A percentile compares a stretch with the other conserved stretches of the same genome.
phyloP scores from a whole-genome alignment of 2,113 vertebrate genomes.

The Psilopogon haemacephalus region DNA sequence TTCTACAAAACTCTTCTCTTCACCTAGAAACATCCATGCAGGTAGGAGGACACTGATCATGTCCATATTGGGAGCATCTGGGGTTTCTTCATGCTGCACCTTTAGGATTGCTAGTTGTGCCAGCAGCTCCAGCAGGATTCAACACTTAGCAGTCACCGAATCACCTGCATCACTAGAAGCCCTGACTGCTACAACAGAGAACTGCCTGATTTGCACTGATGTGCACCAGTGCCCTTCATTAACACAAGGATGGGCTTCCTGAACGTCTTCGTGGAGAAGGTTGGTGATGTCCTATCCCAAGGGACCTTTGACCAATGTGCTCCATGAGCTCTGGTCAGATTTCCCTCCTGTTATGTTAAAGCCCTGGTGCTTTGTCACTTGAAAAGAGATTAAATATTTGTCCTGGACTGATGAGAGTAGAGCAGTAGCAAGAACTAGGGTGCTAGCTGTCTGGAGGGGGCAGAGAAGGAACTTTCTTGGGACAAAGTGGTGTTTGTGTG shows the following conservation, averaged over 20 bases:
- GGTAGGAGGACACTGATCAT: not conserved
- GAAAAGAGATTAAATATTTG: not conserved
- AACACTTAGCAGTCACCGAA: not conserved
- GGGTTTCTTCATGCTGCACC: not conserved
- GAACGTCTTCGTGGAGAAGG: not conserved
- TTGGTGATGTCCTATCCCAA: not conserved
- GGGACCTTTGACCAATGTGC: not conserved
- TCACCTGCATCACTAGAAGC: not conserved
- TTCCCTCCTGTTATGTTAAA: not conserved
- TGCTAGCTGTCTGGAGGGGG: not conserved
- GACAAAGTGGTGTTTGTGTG: not conserved
- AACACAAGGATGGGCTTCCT: not conserved
- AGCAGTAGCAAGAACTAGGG: not conserved
- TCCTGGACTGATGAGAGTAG: not conserved
- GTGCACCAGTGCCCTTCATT: not conserved
- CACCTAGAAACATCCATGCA: not conserved
- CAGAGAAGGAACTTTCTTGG: not conserved
- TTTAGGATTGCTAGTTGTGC: not conserved
- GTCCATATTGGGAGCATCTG: fast-evolving
- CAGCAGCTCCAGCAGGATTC: not conserved
- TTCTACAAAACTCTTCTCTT: not conserved
- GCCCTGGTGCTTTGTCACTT: not conserved
- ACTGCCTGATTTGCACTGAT: not conserved
- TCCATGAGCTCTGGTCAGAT: not conserved
- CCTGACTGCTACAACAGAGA: not conserved